Evolutionary conservation across 2,888 invertebrate species (phyloP).

Genomic region (Caenorhabditis sp.): DNA sequence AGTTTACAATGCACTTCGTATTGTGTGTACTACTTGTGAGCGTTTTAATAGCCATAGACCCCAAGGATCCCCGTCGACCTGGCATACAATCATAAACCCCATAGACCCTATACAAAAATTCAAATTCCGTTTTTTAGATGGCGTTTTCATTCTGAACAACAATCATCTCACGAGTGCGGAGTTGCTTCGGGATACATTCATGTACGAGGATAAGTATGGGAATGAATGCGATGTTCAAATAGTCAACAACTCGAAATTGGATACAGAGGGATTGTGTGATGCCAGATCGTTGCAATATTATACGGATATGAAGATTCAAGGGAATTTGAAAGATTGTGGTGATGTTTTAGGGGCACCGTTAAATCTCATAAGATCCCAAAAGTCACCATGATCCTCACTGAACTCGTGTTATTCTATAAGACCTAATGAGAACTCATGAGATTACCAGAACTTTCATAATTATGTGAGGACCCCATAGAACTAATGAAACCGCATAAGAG

Average conservation of each 20-base stretch:
- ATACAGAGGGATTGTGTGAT: background rate
- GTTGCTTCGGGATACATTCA: background rate
- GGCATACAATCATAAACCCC: too few relatives aligned
- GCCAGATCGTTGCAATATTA: background rate
- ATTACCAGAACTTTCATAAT: too few relatives aligned
- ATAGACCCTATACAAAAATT: background rate
- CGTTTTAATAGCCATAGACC: too few relatives aligned
- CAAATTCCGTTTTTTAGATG: conserved; percentile 8
- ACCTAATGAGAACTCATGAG: too few relatives aligned
- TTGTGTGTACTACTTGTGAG: background rate
- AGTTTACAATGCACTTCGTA: background rate
- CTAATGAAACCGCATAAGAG: too few relatives aligned
- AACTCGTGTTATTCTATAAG: too few relatives aligned
- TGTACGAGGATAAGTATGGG: background rate
- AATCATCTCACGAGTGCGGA: background rate
- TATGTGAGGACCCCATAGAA: too few relatives aligned
- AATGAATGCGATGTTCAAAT: background rate
- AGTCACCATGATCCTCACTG: too few relatives aligned
- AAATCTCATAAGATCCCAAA: too few relatives aligned
- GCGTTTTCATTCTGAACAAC: conserved; percentile 8
- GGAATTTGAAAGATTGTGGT: conserved; percentile 31
- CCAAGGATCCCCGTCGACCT: too few relatives aligned
- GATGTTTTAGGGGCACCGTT: too few relatives aligned
- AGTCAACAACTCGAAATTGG: background rate
- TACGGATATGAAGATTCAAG: background rate